Percentiles rank a stretch among this genome's conserved stretches.
phyloP scores from a whole-genome alignment of 2,797 vertebrate species.

The Glossophaga mutica region DNA sequence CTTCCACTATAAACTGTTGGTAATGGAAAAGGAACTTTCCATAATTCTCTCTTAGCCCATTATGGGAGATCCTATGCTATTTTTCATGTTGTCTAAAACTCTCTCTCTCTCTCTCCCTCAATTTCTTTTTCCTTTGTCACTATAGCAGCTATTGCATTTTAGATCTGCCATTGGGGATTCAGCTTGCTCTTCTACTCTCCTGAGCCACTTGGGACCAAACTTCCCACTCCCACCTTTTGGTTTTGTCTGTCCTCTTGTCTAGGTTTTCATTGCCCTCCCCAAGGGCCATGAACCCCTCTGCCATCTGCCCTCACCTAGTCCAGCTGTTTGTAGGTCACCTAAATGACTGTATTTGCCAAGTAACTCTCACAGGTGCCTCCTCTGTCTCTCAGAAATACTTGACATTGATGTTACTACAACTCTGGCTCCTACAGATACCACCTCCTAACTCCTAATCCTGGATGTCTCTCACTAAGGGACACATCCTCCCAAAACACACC shows the following conservation, averaged over 20 bases:
- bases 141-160: not conserved
- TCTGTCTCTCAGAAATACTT: slow-evolving; percentile 26
- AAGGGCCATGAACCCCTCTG: not conserved
- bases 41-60: not conserved
- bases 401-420: not conserved
- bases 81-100: not conserved
- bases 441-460: not conserved
- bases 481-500: not conserved
- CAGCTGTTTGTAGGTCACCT: slow-evolving; percentile 60
- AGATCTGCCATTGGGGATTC: not conserved
- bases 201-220: not conserved
- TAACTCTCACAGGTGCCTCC: not conserved
- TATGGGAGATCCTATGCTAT: not conserved
- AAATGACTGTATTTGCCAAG: slow-evolving; percentile 34
- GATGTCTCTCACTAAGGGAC: not conserved
- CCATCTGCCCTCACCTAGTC: slow-evolving; percentile 60
- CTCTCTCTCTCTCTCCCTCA: not conserved
- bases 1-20: not conserved
- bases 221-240: not conserved
- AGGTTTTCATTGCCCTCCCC: slow-evolving; percentile 33
- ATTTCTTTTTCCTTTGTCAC: not conserved
- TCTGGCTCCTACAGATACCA: not conserved
- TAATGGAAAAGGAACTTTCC: not conserved
- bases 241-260: not conserved
- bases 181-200: not conserved